Conservation (phyloP, 64 coral and sea anemone species). For the Montipora efflorescens region DNA sequence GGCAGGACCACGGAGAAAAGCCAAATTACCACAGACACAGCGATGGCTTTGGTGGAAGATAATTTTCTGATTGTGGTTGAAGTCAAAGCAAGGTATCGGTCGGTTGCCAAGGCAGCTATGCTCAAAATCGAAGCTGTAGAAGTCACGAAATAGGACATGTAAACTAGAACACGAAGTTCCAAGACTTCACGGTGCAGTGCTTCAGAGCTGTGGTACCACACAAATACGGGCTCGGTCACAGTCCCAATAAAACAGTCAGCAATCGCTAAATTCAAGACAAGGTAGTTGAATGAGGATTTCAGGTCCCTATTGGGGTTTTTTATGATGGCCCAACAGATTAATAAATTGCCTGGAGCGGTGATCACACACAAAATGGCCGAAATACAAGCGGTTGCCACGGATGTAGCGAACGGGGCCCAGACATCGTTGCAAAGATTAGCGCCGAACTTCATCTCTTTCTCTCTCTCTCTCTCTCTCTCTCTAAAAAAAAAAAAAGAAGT, state of each 20-base stretch:
- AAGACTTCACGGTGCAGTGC: constrained; percentile 56
- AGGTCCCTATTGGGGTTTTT: constrained; percentile 78
- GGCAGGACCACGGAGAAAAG: constrained; percentile 22
- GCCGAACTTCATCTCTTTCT: constrained; percentile 56
- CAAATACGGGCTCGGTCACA: constrained; percentile 84
- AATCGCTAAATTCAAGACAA: constrained; percentile 82
- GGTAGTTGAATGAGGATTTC: constrained; percentile 83
- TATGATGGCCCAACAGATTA: constrained; percentile 78
- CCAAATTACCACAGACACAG: constrained; percentile 63
- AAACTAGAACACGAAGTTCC: constrained; percentile 64
- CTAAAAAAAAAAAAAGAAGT: no score
- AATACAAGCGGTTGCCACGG: constrained; percentile 66
- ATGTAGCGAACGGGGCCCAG: constrained; percentile 62
- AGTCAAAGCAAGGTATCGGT: constrained; percentile 66
- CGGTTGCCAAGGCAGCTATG: constrained; percentile 76
- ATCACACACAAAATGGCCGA: constrained; percentile 67
- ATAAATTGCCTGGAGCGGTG: constrained; percentile 81
- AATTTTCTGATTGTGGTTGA: constrained; percentile 41
- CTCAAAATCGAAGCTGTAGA: constrained; percentile 82
- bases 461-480: no score
- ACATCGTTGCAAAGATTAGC: constrained; percentile 57
- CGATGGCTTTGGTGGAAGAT: background rate
- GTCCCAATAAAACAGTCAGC: constrained; percentile 73
- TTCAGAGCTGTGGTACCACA: constrained; percentile 81
- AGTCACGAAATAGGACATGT: constrained; percentile 83